Percentiles rank a stretch among this genome's conserved stretches.
Conservation (phyloP, 2,797 vertebrate genomes). For the Myotis vivesi region DNA sequence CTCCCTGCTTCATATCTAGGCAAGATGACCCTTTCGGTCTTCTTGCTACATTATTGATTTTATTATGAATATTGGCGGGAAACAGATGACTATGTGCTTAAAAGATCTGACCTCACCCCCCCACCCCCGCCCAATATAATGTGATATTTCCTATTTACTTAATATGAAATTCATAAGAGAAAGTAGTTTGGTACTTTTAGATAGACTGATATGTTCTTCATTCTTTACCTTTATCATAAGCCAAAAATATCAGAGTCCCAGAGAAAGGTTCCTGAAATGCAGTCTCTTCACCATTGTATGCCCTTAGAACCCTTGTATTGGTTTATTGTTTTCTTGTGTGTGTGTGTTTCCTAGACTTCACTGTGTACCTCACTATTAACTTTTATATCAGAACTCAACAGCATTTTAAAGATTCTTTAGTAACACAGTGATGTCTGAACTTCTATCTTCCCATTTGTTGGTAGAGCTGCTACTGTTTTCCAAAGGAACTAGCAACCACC, state of each 20-base stretch:
- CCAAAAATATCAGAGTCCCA: background rate
- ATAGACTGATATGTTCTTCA: background rate
- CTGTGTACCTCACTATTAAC: slow-evolving; percentile 10
- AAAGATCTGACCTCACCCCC: background rate
- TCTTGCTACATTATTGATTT: background rate
- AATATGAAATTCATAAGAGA: slow-evolving; percentile 29
- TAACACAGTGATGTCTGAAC: background rate
- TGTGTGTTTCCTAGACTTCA: background rate
- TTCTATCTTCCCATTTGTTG: background rate
- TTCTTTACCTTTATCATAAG: slow-evolving; percentile 12
- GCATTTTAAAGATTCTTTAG: slow-evolving; percentile 7
- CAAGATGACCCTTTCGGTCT: background rate
- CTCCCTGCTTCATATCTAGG: background rate
- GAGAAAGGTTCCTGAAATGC: background rate
- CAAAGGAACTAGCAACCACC: background rate
- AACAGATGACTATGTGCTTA: background rate
- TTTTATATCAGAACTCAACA: slow-evolving; percentile 14
- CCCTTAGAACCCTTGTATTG: background rate
- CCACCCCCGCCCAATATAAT: background rate
- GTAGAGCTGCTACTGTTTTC: slow-evolving; percentile 37
- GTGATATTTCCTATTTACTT: background rate
- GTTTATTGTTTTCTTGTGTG: background rate
- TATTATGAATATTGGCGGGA: background rate
- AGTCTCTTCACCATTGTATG: background rate
- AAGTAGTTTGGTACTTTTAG: background rate